Evolutionary conservation across 2,888 invertebrate species (phyloP).

Genomic region (Lymantria monacha): DNA sequence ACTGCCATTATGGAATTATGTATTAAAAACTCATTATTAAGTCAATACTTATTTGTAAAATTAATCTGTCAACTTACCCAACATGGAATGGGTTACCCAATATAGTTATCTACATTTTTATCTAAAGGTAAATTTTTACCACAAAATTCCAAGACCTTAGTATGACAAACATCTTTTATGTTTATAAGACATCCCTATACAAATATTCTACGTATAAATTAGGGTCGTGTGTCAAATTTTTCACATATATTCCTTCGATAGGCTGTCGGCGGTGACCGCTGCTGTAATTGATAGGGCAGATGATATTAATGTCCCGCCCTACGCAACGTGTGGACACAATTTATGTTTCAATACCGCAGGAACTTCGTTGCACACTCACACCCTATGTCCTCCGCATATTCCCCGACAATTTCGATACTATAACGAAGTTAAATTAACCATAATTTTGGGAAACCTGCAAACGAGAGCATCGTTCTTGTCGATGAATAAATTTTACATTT

Average conservation of each 20-base stretch:
- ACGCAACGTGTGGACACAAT: constrained; percentile 63
- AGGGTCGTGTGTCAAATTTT: constrained; percentile 59
- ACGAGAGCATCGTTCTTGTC: neutral
- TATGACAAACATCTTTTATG: neutral
- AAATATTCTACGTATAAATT: constrained; percentile 40
- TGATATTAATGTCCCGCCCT: constrained; percentile 66
- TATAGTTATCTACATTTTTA: too few species aligned
- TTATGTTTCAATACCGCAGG: constrained; percentile 64
- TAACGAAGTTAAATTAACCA: constrained; percentile 8
- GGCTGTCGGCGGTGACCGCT: constrained; percentile 61
- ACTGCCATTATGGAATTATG: too few species aligned
- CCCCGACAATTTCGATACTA: constrained; percentile 34
- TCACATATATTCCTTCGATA: constrained; percentile 60
- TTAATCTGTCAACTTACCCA: too few species aligned
- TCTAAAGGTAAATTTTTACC: too few species aligned
- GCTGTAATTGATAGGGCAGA: constrained; percentile 72
- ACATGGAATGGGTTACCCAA: too few species aligned
- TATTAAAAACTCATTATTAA: too few species aligned
- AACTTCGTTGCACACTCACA: constrained; percentile 22
- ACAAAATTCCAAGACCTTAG: too few species aligned
- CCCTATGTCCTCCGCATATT: constrained; percentile 31
- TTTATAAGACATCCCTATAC: constrained; percentile 36
- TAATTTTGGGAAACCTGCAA: too few species aligned
- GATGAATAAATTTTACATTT: too few species aligned
- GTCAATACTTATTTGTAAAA: too few species aligned